These are phyloP conservation scores for Neria commutata DNA, from an alignment of 2,888 invertebrate genomes.

Conservation along the genomic window DNA sequence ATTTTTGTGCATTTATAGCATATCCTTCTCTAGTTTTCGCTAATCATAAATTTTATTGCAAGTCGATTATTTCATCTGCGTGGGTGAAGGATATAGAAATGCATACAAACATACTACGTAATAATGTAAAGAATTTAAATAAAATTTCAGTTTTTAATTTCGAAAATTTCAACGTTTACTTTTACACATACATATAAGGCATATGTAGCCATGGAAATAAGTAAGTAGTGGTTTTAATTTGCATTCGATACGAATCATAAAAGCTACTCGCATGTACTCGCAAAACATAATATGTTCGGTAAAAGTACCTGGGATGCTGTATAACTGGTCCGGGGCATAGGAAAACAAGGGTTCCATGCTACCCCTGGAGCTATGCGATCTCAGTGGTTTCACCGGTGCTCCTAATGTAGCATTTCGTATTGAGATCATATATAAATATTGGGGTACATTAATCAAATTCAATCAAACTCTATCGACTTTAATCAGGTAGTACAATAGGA, in stretches of 20 bases:
- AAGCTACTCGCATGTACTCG: constrained; percentile 26
- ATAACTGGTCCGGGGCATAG: constrained; percentile 63
- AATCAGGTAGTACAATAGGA: too few relatives aligned
- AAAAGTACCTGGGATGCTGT: constrained; percentile 63
- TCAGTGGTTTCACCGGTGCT: constrained; percentile 63
- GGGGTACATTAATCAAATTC: too few relatives aligned
- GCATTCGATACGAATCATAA: constrained; percentile 1
- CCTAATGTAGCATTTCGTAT: constrained; percentile 47
- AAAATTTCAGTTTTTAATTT: neutral
- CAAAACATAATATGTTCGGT: constrained; percentile 8
- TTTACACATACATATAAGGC: neutral
- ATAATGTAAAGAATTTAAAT: neutral
- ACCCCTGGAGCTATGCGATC: constrained; percentile 63
- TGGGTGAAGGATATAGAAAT: neutral
- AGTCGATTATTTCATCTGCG: neutral
- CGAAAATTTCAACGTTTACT: neutral
- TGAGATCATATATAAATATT: too few relatives aligned
- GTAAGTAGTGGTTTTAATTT: neutral
- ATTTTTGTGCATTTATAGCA: constrained; percentile 3
- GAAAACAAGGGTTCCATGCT: constrained; percentile 62
- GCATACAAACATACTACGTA: neutral
- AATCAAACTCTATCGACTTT: too few relatives aligned
- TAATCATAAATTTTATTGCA: neutral
- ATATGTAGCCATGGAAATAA: neutral
- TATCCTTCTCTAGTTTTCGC: neutral